phyloP scores from a whole-genome alignment of 2,113 vertebrate genomes.

The Amia ocellicauda region DNA sequence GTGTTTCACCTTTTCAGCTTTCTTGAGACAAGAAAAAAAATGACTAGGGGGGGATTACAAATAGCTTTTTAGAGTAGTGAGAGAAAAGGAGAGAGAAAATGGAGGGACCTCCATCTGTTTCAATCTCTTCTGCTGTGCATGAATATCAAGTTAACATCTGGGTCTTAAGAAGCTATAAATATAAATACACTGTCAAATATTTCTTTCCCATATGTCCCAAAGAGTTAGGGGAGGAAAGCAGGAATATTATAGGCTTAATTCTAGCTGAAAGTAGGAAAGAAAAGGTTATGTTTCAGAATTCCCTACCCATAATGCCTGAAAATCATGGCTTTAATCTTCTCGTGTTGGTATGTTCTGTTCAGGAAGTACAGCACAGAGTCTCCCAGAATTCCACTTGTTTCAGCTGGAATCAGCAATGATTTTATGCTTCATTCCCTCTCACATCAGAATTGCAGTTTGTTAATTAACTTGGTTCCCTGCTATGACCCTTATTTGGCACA shows the following conservation, averaged over 20 bases:
- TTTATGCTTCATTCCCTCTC: too few species aligned
- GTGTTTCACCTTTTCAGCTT: conserved; percentile 50
- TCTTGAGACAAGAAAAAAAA: conserved; percentile 36
- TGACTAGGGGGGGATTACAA: not conserved
- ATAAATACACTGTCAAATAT: not conserved
- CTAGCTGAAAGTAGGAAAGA: too few species aligned
- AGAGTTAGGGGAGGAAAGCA: not conserved
- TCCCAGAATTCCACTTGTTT: too few species aligned
- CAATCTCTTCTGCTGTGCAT: not conserved
- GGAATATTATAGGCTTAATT: not conserved
- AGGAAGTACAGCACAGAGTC: too few species aligned
- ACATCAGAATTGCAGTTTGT: too few species aligned
- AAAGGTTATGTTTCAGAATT: too few species aligned
- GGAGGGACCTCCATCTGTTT: not conserved
- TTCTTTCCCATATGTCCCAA: not conserved
- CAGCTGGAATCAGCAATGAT: too few species aligned
- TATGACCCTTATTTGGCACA: too few species aligned
- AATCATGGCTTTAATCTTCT: too few species aligned
- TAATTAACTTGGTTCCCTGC: too few species aligned
- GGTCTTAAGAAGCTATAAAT: not conserved
- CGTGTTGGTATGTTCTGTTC: too few species aligned
- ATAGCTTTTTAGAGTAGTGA: not conserved
- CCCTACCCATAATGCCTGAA: too few species aligned
- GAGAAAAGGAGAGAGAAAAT: not conserved
- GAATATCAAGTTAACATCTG: not conserved